Conservation (phyloP, 1,140 invertebrate genomes). For the Drosophila saltans region DNA sequence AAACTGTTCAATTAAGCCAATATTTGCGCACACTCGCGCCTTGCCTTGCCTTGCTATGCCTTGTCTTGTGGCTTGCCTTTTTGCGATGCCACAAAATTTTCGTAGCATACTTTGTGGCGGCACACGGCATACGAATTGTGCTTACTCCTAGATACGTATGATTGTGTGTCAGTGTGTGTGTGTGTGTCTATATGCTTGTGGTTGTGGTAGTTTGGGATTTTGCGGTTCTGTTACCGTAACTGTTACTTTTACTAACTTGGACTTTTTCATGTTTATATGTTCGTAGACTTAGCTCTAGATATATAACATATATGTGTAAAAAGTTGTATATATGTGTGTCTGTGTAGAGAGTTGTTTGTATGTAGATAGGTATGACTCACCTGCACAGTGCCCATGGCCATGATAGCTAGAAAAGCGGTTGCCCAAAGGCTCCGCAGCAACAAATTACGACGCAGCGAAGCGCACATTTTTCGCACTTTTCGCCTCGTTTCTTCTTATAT, state of each 20-base stretch:
- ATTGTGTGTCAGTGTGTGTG: slow-evolving; percentile 29
- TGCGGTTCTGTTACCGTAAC: slow-evolving; percentile 9
- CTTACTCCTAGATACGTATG: slow-evolving; percentile 41
- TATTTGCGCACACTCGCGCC: slow-evolving; percentile 75
- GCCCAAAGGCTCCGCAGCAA: slow-evolving; percentile 74
- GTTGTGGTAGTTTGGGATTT: slow-evolving; percentile 43
- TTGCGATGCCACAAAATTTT: slow-evolving; percentile 58
- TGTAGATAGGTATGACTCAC: slow-evolving; percentile 62
- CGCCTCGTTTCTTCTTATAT: slow-evolving; percentile 28
- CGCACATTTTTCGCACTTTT: slow-evolving; percentile 67
- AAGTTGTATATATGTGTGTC: slow-evolving; percentile 5
- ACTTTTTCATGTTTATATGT: neutral
- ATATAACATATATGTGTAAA: too few relatives aligned
- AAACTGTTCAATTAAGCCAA: slow-evolving; percentile 75
- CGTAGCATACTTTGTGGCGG: slow-evolving; percentile 67
- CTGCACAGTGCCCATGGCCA: slow-evolving; percentile 72
- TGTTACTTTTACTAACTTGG: slow-evolving; percentile 2
- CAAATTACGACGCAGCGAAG: slow-evolving; percentile 74
- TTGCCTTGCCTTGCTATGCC: slow-evolving; percentile 1
- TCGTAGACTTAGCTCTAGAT: too few relatives aligned
- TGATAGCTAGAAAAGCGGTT: slow-evolving; percentile 35
- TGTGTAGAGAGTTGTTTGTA: slow-evolving; percentile 1
- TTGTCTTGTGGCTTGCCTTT: slow-evolving; percentile 8
- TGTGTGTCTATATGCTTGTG: slow-evolving; percentile 20
- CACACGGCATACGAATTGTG: slow-evolving; percentile 30